Conservation (phyloP, 2,888 invertebrate genomes). For the Hoplodrina ambigua region DNA sequence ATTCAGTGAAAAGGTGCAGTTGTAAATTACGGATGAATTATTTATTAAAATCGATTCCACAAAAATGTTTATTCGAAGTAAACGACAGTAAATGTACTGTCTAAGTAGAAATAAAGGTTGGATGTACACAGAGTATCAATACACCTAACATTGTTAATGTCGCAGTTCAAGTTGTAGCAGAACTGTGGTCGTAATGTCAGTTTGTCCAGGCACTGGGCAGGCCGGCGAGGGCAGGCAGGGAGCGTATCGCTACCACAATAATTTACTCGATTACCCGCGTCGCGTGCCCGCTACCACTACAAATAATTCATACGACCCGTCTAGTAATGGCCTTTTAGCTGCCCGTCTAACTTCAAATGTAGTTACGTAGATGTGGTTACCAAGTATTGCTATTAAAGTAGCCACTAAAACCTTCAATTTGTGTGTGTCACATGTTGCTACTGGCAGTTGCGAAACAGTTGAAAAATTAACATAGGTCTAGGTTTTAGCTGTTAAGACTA, state of each 20-base stretch:
- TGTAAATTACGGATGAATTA: constrained; percentile 14
- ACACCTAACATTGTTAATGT: constrained; percentile 27
- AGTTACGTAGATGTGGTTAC: constrained; percentile 80
- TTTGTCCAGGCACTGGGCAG: constrained; percentile 36
- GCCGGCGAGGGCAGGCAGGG: constrained; percentile 41
- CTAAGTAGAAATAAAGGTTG: not conserved
- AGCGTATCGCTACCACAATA: constrained; percentile 76
- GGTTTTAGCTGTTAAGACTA: not conserved
- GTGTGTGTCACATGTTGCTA: constrained; percentile 59
- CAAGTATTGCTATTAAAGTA: constrained; percentile 81
- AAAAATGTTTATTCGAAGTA: not conserved
- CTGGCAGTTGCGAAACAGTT: constrained; percentile 31
- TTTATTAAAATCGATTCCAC: constrained; percentile 11
- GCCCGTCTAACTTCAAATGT: constrained; percentile 85
- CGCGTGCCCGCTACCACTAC: constrained; percentile 81
- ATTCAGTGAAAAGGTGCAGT: constrained; percentile 10
- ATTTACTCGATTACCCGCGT: constrained; percentile 80
- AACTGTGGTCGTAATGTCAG: constrained; percentile 54
- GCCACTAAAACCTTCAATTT: constrained; percentile 80
- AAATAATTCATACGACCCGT: constrained; percentile 88
- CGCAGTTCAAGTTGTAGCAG: constrained; percentile 50
- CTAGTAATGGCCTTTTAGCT: constrained; percentile 88
- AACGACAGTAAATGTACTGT: no score
- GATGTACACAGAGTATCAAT: constrained; percentile 12
- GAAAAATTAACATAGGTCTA: constrained; percentile 4